Evolutionary conservation across 2,797 vertebrate species (phyloP).

Genomic region (Hephaestus fuliginosus): DNA sequence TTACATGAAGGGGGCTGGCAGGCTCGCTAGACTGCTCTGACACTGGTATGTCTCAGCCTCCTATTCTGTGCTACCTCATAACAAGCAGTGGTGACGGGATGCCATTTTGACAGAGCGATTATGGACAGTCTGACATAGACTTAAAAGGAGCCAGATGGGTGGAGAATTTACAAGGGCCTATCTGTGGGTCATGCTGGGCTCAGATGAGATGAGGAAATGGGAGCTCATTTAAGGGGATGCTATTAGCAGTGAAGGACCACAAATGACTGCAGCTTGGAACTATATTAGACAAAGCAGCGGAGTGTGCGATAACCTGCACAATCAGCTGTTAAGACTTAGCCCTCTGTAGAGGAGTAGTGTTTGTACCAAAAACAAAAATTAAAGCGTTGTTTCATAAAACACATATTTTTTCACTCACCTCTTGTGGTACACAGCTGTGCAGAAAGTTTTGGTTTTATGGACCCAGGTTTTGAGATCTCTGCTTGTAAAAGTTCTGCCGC

Average conservation of each 20-base stretch:
- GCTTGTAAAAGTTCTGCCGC: neutral
- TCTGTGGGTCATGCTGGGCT: slow-evolving; percentile 74
- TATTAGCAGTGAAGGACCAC: slow-evolving; percentile 73
- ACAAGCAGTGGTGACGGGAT: slow-evolving; percentile 78
- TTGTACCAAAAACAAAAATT: slow-evolving; percentile 25
- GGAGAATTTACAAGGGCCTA: slow-evolving; percentile 69
- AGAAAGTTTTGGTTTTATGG: slow-evolving; percentile 18
- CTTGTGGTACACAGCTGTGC: neutral
- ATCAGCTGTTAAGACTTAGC: slow-evolving; percentile 51
- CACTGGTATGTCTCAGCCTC: slow-evolving; percentile 75
- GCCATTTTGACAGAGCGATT: slow-evolving; percentile 80
- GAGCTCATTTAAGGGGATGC: slow-evolving; percentile 73
- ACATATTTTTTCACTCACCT: neutral
- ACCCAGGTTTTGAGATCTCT: slow-evolving; percentile 10
- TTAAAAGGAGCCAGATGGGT: slow-evolving; percentile 81
- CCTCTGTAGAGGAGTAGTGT: slow-evolving; percentile 23
- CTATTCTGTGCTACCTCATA: slow-evolving; percentile 74
- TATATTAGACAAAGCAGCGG: slow-evolving; percentile 58
- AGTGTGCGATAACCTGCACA: slow-evolving; percentile 12
- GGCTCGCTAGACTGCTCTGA: slow-evolving; percentile 61
- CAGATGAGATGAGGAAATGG: slow-evolving; percentile 80
- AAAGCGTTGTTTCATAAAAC: slow-evolving; percentile 13
- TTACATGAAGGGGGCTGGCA: slow-evolving; percentile 79
- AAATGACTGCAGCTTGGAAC: slow-evolving; percentile 74
- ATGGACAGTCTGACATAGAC: slow-evolving; percentile 77